Evolutionary conservation across 2,113 vertebrate species (phyloP).

Genomic region (Pollimyrus isidori): DNA sequence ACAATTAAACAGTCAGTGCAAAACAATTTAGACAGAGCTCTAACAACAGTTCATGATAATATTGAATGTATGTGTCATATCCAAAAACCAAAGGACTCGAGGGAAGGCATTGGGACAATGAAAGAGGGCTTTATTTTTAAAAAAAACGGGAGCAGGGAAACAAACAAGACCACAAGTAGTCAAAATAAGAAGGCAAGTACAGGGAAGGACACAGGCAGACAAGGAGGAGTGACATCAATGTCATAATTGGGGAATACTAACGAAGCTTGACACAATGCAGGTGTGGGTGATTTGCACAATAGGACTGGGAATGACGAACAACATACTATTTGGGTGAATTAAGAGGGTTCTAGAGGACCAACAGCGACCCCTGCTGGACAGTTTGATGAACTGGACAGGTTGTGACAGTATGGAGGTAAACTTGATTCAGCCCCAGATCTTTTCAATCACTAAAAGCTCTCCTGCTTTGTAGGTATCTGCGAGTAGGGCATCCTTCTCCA

Average conservation of each 20-base stretch:
- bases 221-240: not conserved
- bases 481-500: conserved; percentile 15
- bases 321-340: not conserved
- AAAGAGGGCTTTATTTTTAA: too few relatives aligned
- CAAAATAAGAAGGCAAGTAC: not conserved
- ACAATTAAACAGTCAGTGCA: not conserved
- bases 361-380: not conserved
- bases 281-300: too few relatives aligned
- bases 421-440: too few relatives aligned
- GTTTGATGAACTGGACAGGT: not conserved
- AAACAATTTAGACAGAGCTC: not conserved
- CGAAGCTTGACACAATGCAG: not conserved
- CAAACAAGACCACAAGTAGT: not conserved
- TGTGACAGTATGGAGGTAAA: not conserved
- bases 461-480: conserved; percentile 25
- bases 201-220: not conserved
- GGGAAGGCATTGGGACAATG: not conserved
- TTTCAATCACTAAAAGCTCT: too few relatives aligned
- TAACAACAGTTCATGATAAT: not conserved
- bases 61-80: not conserved
- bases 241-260: not conserved
- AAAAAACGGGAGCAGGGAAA: not conserved
- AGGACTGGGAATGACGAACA: too few relatives aligned
- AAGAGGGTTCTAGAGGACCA: not conserved
- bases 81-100: not conserved